A percentile compares a stretch with the other conserved stretches of the same genome.
These are phyloP conservation scores for Whitmania pigra DNA, from an alignment of 1,140 invertebrate species.

Conservation along the genomic window DNA sequence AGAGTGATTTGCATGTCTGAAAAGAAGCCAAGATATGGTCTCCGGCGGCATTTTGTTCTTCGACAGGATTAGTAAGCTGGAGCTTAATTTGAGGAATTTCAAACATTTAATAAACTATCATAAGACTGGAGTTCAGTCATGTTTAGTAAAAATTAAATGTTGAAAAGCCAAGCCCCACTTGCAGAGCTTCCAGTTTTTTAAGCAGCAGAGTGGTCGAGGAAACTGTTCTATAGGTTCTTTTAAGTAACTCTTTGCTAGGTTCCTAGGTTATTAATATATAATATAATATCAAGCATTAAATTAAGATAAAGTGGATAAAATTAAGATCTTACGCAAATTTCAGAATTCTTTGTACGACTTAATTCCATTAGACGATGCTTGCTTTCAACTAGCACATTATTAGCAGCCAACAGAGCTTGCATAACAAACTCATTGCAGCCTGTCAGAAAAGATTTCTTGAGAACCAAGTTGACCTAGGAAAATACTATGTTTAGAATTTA, in stretches of 20 bases:
- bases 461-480: neutral
- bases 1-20: neutral
- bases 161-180: neutral
- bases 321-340: neutral
- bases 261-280: neutral
- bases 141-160: neutral
- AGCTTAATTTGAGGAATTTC: neutral
- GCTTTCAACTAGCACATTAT: neutral
- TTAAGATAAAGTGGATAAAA: too few relatives aligned
- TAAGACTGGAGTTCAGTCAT: neutral
- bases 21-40: neutral
- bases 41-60: neutral
- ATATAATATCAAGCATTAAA: too few relatives aligned
- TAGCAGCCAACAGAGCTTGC: neutral
- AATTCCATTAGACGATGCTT: neutral
- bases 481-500: neutral
- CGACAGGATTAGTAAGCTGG: neutral
- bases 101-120: neutral
- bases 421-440: slow-evolving; percentile 4
- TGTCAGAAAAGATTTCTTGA: neutral
- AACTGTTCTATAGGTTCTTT: slow-evolving; percentile 1
- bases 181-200: neutral
- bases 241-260: neutral
- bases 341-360: neutral
- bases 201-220: neutral